Evolutionary conservation across 2,113 vertebrate genomes (phyloP).

Genomic region (Elachura formosa): DNA sequence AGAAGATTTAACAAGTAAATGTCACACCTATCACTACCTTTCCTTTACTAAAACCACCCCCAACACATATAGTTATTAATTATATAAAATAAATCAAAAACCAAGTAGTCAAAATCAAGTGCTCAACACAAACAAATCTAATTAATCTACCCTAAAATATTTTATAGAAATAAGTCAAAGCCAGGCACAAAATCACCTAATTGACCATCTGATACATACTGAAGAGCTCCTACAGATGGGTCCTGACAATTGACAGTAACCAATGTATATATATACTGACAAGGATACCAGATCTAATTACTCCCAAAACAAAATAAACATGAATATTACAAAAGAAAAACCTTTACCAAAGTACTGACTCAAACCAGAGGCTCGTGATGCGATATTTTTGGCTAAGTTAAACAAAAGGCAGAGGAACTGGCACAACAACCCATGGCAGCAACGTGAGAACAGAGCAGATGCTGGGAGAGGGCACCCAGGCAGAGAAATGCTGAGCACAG

Average conservation of each 20-base stretch:
- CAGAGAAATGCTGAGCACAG: not conserved
- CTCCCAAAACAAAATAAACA: not conserved
- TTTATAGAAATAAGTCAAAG: not conserved
- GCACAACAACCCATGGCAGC: not conserved
- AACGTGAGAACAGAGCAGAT: not conserved
- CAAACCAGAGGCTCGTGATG: accelerated
- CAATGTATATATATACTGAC: not conserved
- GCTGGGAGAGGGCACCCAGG: not conserved
- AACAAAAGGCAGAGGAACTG: not conserved
- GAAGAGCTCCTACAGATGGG: not conserved
- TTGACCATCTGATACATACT: not conserved
- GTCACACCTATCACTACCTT: not conserved
- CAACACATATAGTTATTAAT: not conserved
- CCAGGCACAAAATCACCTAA: not conserved
- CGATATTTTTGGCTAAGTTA: not conserved
- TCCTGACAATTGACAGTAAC: not conserved
- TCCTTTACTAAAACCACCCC: not conserved
- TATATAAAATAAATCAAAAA: not conserved
- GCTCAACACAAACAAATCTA: not conserved
- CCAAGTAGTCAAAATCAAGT: not conserved
- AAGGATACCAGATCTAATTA: not conserved
- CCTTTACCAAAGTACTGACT: not conserved
- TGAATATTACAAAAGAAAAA: not conserved
- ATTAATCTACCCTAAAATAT: not conserved
- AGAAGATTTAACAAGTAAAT: not conserved